These are phyloP conservation scores for Neomorphus geoffroyi DNA, from an alignment of 2,797 vertebrate species.

Conservation along the genomic window DNA sequence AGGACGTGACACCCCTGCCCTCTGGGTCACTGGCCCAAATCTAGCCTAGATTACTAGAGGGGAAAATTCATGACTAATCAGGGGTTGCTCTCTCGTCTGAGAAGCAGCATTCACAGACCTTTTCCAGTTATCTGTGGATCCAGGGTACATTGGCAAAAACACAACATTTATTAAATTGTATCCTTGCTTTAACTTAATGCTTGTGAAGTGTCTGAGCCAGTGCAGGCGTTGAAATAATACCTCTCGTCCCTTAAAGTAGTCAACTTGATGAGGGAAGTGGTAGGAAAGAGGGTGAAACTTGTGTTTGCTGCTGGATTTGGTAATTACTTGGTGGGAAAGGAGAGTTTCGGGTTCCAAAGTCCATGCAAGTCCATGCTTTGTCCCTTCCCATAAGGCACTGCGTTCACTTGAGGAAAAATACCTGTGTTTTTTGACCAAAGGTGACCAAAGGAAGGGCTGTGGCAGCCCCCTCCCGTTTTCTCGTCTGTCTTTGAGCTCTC, in stretches of 20 bases:
- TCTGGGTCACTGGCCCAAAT: constrained; percentile 7
- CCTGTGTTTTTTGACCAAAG: not conserved
- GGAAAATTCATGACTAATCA: not conserved
- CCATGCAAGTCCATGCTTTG: not conserved
- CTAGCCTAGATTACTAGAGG: not conserved
- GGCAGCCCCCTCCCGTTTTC: not conserved
- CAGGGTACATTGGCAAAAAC: not conserved
- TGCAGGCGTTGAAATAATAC: not conserved
- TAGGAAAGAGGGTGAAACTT: not conserved
- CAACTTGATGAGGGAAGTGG: accelerated
- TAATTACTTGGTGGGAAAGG: not conserved
- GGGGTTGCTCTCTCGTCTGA: not conserved
- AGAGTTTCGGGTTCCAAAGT: not conserved
- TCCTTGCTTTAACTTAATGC: not conserved
- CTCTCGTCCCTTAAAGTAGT: not conserved
- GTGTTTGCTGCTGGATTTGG: not conserved
- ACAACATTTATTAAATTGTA: not conserved
- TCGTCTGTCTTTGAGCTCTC: not conserved
- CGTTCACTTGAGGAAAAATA: not conserved
- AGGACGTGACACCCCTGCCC: not conserved
- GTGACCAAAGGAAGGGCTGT: not conserved
- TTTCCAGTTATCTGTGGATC: not conserved
- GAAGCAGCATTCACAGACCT: not conserved
- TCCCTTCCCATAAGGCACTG: not conserved
- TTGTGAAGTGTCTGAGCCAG: not conserved